phyloP scores from a whole-genome alignment of 1,140 invertebrate genomes.

The Scaptomyza pallida region DNA sequence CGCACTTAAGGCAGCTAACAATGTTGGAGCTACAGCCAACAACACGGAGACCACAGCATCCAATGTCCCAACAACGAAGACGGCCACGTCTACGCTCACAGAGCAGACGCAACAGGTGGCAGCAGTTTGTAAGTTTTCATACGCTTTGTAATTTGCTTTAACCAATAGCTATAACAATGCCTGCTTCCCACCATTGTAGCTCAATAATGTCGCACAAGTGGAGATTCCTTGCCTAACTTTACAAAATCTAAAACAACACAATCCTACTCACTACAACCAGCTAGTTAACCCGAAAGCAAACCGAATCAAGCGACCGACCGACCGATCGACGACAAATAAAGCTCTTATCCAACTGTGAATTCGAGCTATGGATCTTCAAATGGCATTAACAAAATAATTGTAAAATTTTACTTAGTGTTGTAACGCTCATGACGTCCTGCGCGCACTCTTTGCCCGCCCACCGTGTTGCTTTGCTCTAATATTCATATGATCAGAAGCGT shows the following conservation, averaged over 20 bases:
- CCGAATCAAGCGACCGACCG: conserved; percentile 68
- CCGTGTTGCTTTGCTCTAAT: conserved; percentile 58
- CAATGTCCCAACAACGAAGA: conserved; percentile 61
- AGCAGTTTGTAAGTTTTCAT: conserved; percentile 65
- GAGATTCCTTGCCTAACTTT: conserved; percentile 36
- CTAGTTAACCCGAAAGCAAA: conserved; percentile 50
- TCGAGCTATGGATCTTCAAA: conserved; percentile 73
- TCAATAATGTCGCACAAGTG: conserved; percentile 71
- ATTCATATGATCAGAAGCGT: conserved; percentile 34
- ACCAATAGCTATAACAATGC: neutral
- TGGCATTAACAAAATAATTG: conserved; percentile 70
- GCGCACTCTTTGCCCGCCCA: conserved; percentile 56
- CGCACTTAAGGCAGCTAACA: conserved; percentile 67
- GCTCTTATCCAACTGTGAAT: conserved; percentile 74
- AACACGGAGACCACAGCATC: conserved; percentile 46
- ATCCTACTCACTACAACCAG: conserved; percentile 70
- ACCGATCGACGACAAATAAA: conserved; percentile 69
- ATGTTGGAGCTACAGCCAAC: conserved; percentile 39
- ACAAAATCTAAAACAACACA: conserved; percentile 52
- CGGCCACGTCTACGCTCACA: conserved; percentile 61
- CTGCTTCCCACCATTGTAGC: conserved; percentile 43
- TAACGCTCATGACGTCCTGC: conserved; percentile 77
- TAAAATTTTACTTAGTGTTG: conserved; percentile 81
- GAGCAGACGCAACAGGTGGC: conserved; percentile 75
- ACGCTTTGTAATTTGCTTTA: too few relatives aligned